Conservation (phyloP, 1,140 invertebrate species). For the Platyscapa corneri region DNA sequence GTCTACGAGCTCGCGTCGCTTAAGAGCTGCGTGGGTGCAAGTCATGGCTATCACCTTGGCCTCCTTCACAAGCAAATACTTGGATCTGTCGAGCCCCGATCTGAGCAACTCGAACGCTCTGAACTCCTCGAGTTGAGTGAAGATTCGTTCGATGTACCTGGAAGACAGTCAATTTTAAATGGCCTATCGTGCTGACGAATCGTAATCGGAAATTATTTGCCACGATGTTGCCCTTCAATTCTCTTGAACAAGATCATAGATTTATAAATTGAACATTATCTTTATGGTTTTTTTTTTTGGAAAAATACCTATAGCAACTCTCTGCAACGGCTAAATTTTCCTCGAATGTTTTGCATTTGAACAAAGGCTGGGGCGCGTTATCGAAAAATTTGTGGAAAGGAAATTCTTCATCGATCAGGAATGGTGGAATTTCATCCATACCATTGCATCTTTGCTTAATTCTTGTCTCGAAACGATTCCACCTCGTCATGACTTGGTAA, state of each 20-base stretch:
- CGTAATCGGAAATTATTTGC: no score
- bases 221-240: no score
- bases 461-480: conserved; percentile 88
- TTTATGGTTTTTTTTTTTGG: no score
- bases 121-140: conserved; percentile 98
- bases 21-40: conserved; percentile 98
- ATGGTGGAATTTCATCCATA: conserved; percentile 55
- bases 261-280: no score
- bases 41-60: conserved; percentile 99
- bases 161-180: conserved; percentile 44
- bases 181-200: no score
- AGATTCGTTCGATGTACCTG: conserved; percentile 95
- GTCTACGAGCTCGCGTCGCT: conserved; percentile 96
- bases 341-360: conserved; percentile 85
- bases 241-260: no score
- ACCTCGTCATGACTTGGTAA: conserved; percentile 90
- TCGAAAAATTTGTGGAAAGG: conserved; percentile 95
- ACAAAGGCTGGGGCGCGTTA: conserved; percentile 94
- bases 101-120: conserved; percentile 97
- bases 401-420: conserved; percentile 83
- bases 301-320: conserved; percentile 88
- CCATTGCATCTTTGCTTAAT: conserved; percentile 75
- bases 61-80: conserved; percentile 98
- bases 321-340: conserved; percentile 94
- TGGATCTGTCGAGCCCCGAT: conserved; percentile 94